These are phyloP conservation scores for Bos indicus DNA, from an alignment of 2,113 vertebrate species.

Conservation along the genomic window DNA sequence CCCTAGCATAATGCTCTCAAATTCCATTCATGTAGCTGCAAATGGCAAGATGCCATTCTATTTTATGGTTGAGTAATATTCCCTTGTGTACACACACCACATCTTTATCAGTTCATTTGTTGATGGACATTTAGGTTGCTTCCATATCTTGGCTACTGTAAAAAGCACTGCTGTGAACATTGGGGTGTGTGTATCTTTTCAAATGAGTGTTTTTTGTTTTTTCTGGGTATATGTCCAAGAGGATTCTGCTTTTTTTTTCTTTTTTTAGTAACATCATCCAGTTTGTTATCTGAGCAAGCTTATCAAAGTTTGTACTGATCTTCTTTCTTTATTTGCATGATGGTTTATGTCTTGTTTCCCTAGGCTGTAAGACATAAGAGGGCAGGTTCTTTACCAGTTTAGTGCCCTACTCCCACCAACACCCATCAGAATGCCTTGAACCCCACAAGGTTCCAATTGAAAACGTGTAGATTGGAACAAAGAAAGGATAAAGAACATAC, in stretches of 20 bases:
- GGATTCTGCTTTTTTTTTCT: not conserved
- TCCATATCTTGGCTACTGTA: not conserved
- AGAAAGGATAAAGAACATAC: not conserved
- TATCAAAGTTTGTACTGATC: not conserved
- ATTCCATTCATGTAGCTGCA: not conserved
- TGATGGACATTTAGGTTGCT: not conserved
- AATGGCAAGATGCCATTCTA: not conserved
- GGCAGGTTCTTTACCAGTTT: not conserved
- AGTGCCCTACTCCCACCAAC: not conserved
- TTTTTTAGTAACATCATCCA: not conserved
- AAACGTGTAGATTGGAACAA: not conserved
- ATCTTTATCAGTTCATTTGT: not conserved
- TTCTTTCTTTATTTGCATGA: not conserved
- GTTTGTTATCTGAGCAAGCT: not conserved
- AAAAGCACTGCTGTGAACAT: not conserved
- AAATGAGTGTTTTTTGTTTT: not conserved
- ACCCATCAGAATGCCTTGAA: not conserved
- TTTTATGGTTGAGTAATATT: not conserved
- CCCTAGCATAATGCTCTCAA: not conserved
- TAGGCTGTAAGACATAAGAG: not conserved
- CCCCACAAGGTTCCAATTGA: too few relatives aligned
- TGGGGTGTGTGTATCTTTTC: not conserved
- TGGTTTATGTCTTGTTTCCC: not conserved
- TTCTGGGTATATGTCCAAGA: not conserved
- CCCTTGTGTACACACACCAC: not conserved